These are phyloP conservation scores for Ips typographus DNA, from an alignment of 1,140 invertebrate species.

Conservation along the genomic window DNA sequence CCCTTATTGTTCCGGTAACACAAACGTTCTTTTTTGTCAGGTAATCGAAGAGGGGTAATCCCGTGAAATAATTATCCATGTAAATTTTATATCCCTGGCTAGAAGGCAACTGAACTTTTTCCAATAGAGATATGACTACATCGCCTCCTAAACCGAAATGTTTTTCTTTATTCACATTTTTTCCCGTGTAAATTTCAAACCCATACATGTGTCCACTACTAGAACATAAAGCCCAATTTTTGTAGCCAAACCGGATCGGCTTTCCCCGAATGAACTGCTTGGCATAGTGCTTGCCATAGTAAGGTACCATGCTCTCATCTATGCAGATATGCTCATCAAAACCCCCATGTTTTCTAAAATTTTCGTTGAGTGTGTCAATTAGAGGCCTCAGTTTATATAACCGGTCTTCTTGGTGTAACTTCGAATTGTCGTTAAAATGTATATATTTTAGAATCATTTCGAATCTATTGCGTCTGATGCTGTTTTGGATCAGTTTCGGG, in stretches of 20 bases:
- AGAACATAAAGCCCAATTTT: conserved; percentile 35
- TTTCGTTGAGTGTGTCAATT: conserved; percentile 30
- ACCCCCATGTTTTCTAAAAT: conserved; percentile 28
- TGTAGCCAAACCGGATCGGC: conserved; percentile 39
- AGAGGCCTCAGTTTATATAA: conserved; percentile 37
- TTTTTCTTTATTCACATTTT: not conserved
- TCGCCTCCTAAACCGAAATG: not conserved
- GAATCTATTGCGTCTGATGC: conserved; percentile 38
- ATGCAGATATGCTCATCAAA: conserved; percentile 22
- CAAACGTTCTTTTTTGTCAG: conserved; percentile 21
- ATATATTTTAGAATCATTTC: conserved; percentile 35
- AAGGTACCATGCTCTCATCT: conserved; percentile 34
- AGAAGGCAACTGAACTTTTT: conserved; percentile 10
- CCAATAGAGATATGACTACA: not conserved
- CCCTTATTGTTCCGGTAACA: conserved; percentile 22
- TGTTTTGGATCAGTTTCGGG: conserved; percentile 34
- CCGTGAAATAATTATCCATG: conserved; percentile 36
- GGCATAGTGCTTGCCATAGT: conserved; percentile 36
- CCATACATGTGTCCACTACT: conserved; percentile 20
- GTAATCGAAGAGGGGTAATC: conserved; percentile 18
- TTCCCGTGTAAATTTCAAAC: conserved; percentile 31
- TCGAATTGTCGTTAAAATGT: conserved; percentile 36
- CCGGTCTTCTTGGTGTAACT: conserved; percentile 15
- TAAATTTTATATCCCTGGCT: conserved; percentile 31
- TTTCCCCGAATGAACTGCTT: conserved; percentile 39